Conservation (phyloP, 1,140 invertebrate genomes). For the Ephestia elutella region DNA sequence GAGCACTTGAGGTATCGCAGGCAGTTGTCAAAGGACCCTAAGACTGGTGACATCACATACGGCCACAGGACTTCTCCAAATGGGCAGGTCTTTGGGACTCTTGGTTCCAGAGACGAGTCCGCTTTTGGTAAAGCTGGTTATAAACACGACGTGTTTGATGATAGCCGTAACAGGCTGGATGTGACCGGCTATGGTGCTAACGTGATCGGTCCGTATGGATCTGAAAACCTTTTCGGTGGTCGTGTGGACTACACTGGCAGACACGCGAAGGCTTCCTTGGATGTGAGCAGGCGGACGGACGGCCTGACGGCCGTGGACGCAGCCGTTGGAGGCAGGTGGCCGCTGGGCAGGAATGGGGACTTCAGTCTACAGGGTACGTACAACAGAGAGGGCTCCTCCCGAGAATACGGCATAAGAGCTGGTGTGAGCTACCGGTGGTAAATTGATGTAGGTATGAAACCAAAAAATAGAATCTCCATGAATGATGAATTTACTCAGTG, state of each 20-base stretch:
- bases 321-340: not conserved
- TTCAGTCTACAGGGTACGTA: not conserved
- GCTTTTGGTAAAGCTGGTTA: constrained; percentile 37
- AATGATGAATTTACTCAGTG: too few relatives aligned
- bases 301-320: constrained; percentile 21
- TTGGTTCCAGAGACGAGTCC: constrained; percentile 39
- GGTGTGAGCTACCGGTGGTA: constrained; percentile 2
- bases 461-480: too few relatives aligned
- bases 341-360: not conserved
- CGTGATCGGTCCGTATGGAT: constrained; percentile 34
- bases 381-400: not conserved
- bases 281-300: constrained; percentile 41
- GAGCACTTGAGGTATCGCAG: not conserved
- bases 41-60: constrained; percentile 30
- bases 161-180: constrained; percentile 35
- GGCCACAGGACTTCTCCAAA: constrained; percentile 27
- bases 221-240: constrained; percentile 39
- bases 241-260: constrained; percentile 36
- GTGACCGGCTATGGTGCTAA: constrained; percentile 36
- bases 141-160: constrained; percentile 43
- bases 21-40: not conserved
- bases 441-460: not conserved
- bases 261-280: constrained; percentile 38
- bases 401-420: not conserved
- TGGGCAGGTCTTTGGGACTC: constrained; percentile 39